Base-by-base conservation (phyloP, 2,888 invertebrate species). In the Octonoba sinensis region DNA sequence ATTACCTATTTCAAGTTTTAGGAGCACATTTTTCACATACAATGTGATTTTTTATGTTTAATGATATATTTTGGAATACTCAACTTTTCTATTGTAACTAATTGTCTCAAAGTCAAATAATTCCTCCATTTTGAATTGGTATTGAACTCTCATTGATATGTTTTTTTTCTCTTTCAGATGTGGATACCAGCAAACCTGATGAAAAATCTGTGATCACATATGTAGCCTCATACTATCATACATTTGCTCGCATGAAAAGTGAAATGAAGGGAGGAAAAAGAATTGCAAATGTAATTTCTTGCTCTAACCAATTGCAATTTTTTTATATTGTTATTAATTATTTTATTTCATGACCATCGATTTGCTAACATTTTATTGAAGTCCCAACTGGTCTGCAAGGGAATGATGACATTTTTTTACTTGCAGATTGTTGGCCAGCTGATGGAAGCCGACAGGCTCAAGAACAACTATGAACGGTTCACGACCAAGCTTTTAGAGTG, bases 121-220 rank as follows among this genome's bases (percentile, higher is more conserved):
- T n/a, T n/a, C n/a, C n/a, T 36, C 11, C 8, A 36, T 36, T 36
- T 36, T 36, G 3, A 36, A 36, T 11, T 36, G 3, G 6, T 36
- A 4, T 8, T 36, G 8, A 36, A 36, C 36, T 36, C 36, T 36
- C 11, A 36, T 36, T 36, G 36, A 36, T 11, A 36, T 36, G 3
- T 4, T 1, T 36, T 36, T 36, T 36, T 36, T 36, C 16, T 47
- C 16, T 47, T 60, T 3, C 87, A 93, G 97, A 99, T 89, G 94
- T 99, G 85, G 98, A 99, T 90, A 96, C 94, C 0, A 93, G 91
- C 72, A 92, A 96, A 62, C 98, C 98, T 0, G 99, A 99, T 88
- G 99, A 99, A 90, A 99, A 98, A 90, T 97, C 97, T 47, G 96
- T 99, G 88, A 95, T 99, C 91, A 99, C 99, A 24, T 99, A 99